phyloP scores from a whole-genome alignment of 2,797 vertebrate genomes.

The Trachurus trachurus region DNA sequence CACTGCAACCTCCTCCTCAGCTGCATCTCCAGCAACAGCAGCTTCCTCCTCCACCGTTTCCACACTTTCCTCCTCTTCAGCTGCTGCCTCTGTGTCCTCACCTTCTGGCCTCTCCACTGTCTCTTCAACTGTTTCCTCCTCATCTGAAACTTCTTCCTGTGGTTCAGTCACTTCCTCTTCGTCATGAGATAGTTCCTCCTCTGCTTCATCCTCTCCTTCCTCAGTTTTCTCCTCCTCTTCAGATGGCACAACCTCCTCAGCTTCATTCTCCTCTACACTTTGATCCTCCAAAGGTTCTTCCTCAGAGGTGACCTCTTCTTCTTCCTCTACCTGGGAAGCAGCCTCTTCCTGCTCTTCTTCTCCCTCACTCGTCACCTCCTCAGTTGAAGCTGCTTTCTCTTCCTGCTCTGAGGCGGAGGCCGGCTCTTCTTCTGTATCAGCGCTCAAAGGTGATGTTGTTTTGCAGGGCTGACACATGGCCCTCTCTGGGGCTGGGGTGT shows the following conservation, averaged over 20 bases:
- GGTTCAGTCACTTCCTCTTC: slow-evolving; percentile 37
- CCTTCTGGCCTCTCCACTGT: slow-evolving; percentile 16
- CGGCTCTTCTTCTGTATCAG: slow-evolving; percentile 43
- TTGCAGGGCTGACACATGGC: slow-evolving; percentile 82
- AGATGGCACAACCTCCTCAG: slow-evolving; percentile 24
- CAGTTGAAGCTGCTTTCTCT: slow-evolving; percentile 28
- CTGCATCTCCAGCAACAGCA: not conserved
- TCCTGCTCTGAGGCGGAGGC: slow-evolving; percentile 31
- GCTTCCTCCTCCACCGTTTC: slow-evolving; percentile 11
- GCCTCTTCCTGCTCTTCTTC: slow-evolving; percentile 43
- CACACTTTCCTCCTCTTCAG: slow-evolving; percentile 12
- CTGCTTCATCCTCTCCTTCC: slow-evolving; percentile 17
- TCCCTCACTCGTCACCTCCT: slow-evolving; percentile 33
- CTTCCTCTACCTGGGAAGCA: slow-evolving; percentile 13
- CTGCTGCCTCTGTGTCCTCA: slow-evolving; percentile 31
- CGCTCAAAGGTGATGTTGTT: slow-evolving; percentile 24
- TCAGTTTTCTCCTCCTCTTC: slow-evolving; percentile 37
- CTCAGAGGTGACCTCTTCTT: slow-evolving; percentile 33
- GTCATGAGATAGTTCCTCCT: slow-evolving; percentile 30
- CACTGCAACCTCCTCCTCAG: not conserved
- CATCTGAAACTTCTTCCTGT: slow-evolving; percentile 27
- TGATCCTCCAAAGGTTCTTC: slow-evolving; percentile 35
- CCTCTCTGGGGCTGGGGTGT: slow-evolving; percentile 86
- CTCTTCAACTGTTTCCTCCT: slow-evolving; percentile 30
- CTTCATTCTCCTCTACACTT: slow-evolving; percentile 25